Evolutionary conservation across 2,797 vertebrate species (phyloP), one percentile per base, ranked within the genome.

Genomic region (Hydrolagus colliei): DNA sequence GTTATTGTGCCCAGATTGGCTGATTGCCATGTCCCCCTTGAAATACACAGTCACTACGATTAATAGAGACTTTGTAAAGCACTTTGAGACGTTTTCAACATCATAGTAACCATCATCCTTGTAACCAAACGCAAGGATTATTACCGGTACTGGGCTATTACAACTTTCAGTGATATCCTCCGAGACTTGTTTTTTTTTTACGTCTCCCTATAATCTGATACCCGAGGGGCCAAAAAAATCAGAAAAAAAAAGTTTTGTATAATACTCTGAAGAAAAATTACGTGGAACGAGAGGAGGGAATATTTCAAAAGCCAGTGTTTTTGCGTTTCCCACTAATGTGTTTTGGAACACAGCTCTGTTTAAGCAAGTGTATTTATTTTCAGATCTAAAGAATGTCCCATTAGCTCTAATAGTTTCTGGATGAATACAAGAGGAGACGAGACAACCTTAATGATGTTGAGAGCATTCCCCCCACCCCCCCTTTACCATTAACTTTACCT

Each of bases 231-330:
- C 41, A 52, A 52, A 52, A 3, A 52, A 52, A 3, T 3, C 2
- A 18, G 5, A 73, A 27, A 10, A 27, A 73, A 73, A 73, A 27
- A 73, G 72, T 27, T 73, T 73, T 73, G 72, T 73, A 11, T 27
- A 73, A 73, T 73, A 27, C 10, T 73, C 22, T 73, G 5, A 18
- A 27, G 5, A 18, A 27, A 27, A 73, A 73, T 27, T 27, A 18
- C 4, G 4, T 73, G 22, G 41, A 52, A 52, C 1, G 41, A 52
- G 6, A 52, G 41, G 61, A 67, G 16, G 13, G 62, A 62, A 78
- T 61, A 78, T 61, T 78, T 78, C 76, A 61, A 78, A 62, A 63
- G 78, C 27, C 22, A 80, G 16, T 80, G 78, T 35, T 16, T 80
- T 67, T 9, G 78, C 41, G 6, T 16, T 80, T 80, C 27, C 78